Base-by-base conservation (phyloP, 2,888 invertebrate genomes). In the Polietes domitor region DNA sequence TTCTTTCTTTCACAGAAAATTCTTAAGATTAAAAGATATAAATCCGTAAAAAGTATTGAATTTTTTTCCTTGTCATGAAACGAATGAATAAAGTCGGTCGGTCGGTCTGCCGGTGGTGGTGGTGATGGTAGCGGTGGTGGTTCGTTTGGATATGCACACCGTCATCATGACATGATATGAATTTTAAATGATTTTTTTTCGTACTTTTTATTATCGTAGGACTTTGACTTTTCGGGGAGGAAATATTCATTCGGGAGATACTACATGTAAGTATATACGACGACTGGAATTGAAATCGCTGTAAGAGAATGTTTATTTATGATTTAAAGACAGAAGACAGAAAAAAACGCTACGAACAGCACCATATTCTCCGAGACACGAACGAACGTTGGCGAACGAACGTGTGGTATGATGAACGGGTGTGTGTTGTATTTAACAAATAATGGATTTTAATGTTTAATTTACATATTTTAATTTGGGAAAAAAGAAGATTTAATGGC, bases 181-280 rank as follows among this genome's bases (percentile, higher is more conserved):
- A 83, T 83, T 83, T 83, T 77, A 80, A 83, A 73, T 77, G 58
- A 28, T 47, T 76, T 72, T 72, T 77, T 75, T 70, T 58, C 41
- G 28, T 2, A 10, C 10, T 50, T 50, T 75, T 5, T 73, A 68
- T 41, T 68, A 68, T 68, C 41, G 43, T 41, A 68, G 41, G 43
- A 82, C n/a, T 78, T 63, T 55, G 70, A 70, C 58, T 65, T 65
- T 65, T 41, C 41, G 65, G 37, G 21, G 21, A 65, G 37, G 68
- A 43, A 43, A 43, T 43, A 15, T n/a, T n/a, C n/a, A 47, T n/a
- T 47, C n/a, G 47, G 47, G n/a, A 47, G 47, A 47, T 47, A 47
- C n/a, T 61, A 4, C 61, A 61, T 28, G 61, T 26, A 61, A 28
- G n/a, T 58, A 26, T 58, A 50, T 55, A 55, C 55, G 12, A 21